Conservation (phyloP, 2,797 vertebrate species). For the Tinamus major region DNA sequence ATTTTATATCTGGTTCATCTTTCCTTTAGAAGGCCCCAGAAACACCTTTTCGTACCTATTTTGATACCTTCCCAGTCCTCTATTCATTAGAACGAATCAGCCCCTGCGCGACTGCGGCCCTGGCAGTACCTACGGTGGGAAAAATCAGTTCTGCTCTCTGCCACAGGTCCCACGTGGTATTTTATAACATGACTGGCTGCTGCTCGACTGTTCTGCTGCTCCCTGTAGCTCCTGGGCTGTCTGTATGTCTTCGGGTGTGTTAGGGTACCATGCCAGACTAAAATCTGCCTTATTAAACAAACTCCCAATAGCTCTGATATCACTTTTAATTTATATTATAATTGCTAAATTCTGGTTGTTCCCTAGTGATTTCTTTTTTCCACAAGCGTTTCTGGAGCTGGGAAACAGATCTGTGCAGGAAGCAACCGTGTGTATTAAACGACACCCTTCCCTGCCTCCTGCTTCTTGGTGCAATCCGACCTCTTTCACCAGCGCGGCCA, state of each 20-base stretch:
- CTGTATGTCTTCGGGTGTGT: conserved; percentile 36
- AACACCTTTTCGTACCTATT: background rate
- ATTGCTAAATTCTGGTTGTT: conserved; percentile 54
- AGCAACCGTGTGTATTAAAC: background rate
- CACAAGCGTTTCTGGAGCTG: conserved; percentile 28
- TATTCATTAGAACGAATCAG: background rate
- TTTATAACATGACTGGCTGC: conserved; percentile 35
- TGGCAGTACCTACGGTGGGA: background rate
- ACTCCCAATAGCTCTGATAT: conserved; percentile 64
- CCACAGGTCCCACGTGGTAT: conserved; percentile 19
- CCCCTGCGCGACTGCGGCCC: background rate
- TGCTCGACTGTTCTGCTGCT: conserved; percentile 34
- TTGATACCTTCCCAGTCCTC: background rate
- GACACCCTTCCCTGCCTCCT: conserved; percentile 4
- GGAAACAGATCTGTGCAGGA: background rate
- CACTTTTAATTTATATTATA: conserved; percentile 76
- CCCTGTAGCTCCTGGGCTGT: conserved; percentile 43
- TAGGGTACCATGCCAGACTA: conserved; percentile 48
- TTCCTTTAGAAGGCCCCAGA: background rate
- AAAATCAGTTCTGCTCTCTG: conserved; percentile 22
- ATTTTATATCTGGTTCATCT: background rate
- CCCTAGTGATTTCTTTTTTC: conserved; percentile 13
- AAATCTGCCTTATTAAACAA: conserved; percentile 66
- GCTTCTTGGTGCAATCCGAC: background rate
- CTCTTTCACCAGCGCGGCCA: conserved; percentile 4